Percentiles rank a stretch among this genome's conserved stretches.
Conservation (phyloP, 2,113 vertebrate genomes). For the Harpagus bidentatus region DNA sequence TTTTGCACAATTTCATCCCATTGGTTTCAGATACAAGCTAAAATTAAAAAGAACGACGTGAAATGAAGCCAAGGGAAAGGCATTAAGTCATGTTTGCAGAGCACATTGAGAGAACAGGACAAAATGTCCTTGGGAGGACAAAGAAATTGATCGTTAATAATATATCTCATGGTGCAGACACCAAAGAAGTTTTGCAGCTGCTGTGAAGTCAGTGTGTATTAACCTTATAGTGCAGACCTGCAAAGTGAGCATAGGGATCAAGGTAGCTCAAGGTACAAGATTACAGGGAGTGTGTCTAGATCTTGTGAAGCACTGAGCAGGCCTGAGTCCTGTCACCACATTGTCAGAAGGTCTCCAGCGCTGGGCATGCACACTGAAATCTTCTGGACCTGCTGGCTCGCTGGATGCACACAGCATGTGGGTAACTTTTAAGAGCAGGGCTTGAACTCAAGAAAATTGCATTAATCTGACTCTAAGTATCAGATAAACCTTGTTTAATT, state of each 20-base stretch:
- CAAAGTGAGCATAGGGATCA: not conserved
- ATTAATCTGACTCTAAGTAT: not conserved
- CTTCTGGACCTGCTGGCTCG: not conserved
- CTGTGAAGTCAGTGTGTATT: not conserved
- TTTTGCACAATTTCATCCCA: constrained; percentile 1
- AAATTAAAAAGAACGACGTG: not conserved
- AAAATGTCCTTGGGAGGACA: not conserved
- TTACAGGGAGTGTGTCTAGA: not conserved
- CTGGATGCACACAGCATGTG: not conserved
- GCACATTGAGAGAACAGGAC: not conserved
- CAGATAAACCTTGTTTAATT: not conserved
- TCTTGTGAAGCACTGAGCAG: not conserved
- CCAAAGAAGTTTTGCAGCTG: not conserved
- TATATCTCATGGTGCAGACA: not conserved
- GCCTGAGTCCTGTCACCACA: not conserved
- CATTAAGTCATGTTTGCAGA: not conserved
- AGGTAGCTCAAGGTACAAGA: not conserved
- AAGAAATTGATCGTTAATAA: not conserved
- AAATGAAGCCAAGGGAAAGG: constrained; percentile 10
- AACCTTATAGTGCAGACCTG: not conserved
- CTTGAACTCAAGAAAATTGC: not conserved
- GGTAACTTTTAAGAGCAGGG: not conserved
- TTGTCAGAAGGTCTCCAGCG: not conserved
- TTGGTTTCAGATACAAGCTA: not conserved
- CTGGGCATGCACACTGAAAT: not conserved